Percentiles rank a stretch among this genome's conserved stretches.
phyloP scores from a whole-genome alignment of 2,888 invertebrate species.

The Crocallis elinguaria region DNA sequence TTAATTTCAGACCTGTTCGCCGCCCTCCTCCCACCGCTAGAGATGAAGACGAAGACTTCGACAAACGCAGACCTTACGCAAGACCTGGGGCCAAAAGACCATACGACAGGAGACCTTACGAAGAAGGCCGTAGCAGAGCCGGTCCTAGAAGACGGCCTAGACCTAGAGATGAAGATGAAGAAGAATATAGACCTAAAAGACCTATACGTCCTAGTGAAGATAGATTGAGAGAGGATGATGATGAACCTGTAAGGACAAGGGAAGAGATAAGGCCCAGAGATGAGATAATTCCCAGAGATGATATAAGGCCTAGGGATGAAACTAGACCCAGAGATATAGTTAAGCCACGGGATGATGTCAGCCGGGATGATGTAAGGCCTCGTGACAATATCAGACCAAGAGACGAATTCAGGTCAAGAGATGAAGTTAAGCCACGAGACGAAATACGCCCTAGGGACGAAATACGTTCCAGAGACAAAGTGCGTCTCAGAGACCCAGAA shows the following conservation, averaged over 20 bases:
- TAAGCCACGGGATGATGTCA: conserved; percentile 41
- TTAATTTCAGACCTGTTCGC: conserved; percentile 67
- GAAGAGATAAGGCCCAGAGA: conserved; percentile 43
- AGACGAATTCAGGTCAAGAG: conserved; percentile 39
- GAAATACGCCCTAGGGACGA: conserved; percentile 44
- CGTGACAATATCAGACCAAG: conserved; percentile 44
- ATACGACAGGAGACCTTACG: conserved; percentile 64
- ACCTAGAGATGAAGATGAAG: conserved; percentile 66
- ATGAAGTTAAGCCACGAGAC: conserved; percentile 37
- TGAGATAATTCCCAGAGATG: conserved; percentile 40
- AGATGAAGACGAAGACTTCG: conserved; percentile 64
- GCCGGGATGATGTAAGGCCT: conserved; percentile 46
- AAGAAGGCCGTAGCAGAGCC: conserved; percentile 46
- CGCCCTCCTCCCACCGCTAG: conserved; percentile 64
- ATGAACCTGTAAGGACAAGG: conserved; percentile 30
- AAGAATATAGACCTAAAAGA: conserved; percentile 48
- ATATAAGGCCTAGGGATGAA: conserved; percentile 39
- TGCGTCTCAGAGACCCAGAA: conserved; percentile 43
- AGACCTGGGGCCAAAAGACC: conserved; percentile 68
- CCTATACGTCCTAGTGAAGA: conserved; percentile 48
- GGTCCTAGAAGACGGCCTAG: conserved; percentile 54
- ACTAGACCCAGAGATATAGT: conserved; percentile 52
- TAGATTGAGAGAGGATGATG: conserved; percentile 41
- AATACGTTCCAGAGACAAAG: conserved; percentile 43
- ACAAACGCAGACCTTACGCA: conserved; percentile 19